Evolutionary conservation across 2,888 invertebrate genomes (phyloP), one percentile per base, ranked within the genome.

Genomic region (Caradrina kadenii): DNA sequence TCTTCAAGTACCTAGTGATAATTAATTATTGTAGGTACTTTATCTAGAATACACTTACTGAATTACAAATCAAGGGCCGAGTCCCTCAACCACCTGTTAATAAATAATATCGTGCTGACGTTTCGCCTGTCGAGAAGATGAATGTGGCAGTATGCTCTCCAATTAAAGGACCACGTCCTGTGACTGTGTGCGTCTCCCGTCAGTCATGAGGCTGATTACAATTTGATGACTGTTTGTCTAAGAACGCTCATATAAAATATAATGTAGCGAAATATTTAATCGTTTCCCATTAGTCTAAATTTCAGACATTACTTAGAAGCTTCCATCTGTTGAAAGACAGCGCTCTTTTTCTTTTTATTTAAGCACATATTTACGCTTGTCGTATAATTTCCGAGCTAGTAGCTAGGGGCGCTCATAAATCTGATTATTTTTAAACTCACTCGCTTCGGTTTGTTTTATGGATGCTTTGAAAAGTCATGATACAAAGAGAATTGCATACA

Each of bases 341-440:
- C 35, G 55, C 42, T 74, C 53, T 72, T 74, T 76, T 73, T 69
- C 19, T 69, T 76, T 71, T 64, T 69, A 74, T 84, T 80, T 79
- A 73, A 68, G 76, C 75, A 78, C 66, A 67, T 69, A 74, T 81
- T 86, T 84, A 80, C 79, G 80, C 65, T 65, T 81, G 81, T 79
- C 82, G 80, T 85, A 82, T 84, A 83, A 86, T 86, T 84, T 80
- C 73, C 65, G 71, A 82, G 76, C 76, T 73, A 85, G 82, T 85
- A 81, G 82, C 85, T 71, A 72, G 82, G 79, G 86, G 84, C 84
- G 82, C 76, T 69, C 79, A 85, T 89, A 89, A 88, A 89, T 89
- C 83, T 86, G 82, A 86, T 89, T 87, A 90, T 91, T 90, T 91
- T 90, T 89, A 91, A 90, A 89, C 90, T 82, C 84, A 80, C 81